Base-by-base conservation (phyloP, 2,888 invertebrate species). In the Escarpia spicata region DNA sequence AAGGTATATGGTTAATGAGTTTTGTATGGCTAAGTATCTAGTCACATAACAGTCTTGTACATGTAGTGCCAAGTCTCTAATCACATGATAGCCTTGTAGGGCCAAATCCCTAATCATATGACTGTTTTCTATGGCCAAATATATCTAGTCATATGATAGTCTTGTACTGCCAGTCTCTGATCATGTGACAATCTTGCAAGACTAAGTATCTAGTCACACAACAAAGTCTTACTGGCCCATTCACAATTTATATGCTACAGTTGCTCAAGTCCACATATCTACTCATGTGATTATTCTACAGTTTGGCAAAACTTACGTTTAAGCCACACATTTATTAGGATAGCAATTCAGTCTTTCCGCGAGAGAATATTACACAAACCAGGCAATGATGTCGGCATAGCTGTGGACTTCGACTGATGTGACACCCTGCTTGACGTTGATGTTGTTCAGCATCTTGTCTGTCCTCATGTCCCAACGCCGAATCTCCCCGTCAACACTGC, bases 381-480 rank as follows among this genome's bases (percentile, higher is more conserved):
- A 98, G 90, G 98, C 98, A 95, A 99, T 97, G 93, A 98, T 97
- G 96, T 98, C 98, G 92, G 98, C 98, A 93, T 97, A 97, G 94
- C 98, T 97, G 97, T 99, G 99, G 93, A 98, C 97, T 93, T 98
- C 97, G 96, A 98, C 97, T 93, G 98, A 98, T 92, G 98, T 98
- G 95, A 99, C 98, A 94, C 98, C 98, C 94, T 97, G 97, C 19
- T 98, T 97, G 93, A 98, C 98, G 93, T 97, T 97, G 96, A 98
- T 97, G 44, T 97, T 97, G 94, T 97, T 97, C 75, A 98, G 96
- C 0, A 97, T 96, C 93, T 96, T 95, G 91, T 96, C 96, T 94
- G 96, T 96, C 44, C 97, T 94, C 37, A 97, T 96, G 94, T 97
- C 97, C 97, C 97, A 97, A 94, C 97, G 96, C 93, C 96, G 95